These are phyloP conservation scores for Balearica regulorum DNA, from an alignment of 2,797 vertebrate species.

Conservation along the genomic window DNA sequence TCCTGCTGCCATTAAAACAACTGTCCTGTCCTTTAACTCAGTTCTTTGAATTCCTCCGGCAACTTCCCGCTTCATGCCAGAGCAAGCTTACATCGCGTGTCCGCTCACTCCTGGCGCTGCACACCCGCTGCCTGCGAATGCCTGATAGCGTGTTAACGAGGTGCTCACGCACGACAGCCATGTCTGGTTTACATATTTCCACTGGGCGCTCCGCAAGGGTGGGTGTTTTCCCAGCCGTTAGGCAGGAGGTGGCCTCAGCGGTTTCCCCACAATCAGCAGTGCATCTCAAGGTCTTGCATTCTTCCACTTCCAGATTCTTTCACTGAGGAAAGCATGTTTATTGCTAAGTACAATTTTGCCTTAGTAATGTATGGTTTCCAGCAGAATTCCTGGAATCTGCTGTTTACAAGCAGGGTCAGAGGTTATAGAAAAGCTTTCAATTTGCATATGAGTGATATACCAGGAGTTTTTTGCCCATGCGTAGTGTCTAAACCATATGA, in stretches of 20 bases:
- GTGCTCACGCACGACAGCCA: not conserved
- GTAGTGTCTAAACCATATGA: not conserved
- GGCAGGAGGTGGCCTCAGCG: not conserved
- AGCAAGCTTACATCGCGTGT: not conserved
- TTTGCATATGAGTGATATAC: slow-evolving; percentile 13
- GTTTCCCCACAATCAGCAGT: slow-evolving; percentile 23
- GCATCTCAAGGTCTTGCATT: slow-evolving; percentile 58
- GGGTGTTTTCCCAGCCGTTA: slow-evolving; percentile 3
- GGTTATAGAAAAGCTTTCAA: slow-evolving; percentile 46
- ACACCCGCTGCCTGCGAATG: not conserved
- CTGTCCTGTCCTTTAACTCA: not conserved
- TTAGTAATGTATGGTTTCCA: slow-evolving; percentile 42
- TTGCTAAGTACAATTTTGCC: slow-evolving; percentile 10
- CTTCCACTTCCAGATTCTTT: slow-evolving; percentile 39
- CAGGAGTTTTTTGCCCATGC: not conserved
- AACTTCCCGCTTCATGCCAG: not conserved
- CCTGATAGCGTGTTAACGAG: not conserved
- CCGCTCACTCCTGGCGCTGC: not conserved
- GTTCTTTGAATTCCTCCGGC: fast-evolving
- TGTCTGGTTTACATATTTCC: not conserved
- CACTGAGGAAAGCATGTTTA: slow-evolving; percentile 43
- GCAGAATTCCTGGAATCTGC: slow-evolving; percentile 67
- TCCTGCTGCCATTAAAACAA: not conserved
- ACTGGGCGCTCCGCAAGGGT: not conserved
- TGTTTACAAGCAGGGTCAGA: slow-evolving; percentile 62